Evolutionary conservation across 1,140 invertebrate species (phyloP), one percentile per base, ranked within the genome.

Genomic region (Portunus trituberculatus): DNA sequence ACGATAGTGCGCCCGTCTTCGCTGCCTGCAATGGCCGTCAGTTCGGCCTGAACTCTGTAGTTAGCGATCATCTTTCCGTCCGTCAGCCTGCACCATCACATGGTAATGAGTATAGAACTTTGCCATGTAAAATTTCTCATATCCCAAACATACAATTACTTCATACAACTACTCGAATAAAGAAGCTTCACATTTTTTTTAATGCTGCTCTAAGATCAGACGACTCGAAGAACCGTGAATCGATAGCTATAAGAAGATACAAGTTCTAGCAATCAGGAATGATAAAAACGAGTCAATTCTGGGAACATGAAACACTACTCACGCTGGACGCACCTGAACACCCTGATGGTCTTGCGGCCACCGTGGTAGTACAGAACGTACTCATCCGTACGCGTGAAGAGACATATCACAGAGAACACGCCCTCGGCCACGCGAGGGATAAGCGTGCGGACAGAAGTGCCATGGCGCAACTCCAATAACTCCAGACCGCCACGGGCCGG

Each of bases 301-400:
- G 4, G 6, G 4, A n/a, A 4, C 28, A 88, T 4, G 29, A 25
- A 48, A 88, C 98, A 96, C 46, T 86, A 95, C 3, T 6, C 59
- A 8, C 16, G 59, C 31, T 16, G 48, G 96, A 95, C 32, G 94
- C 90, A 98, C 98, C 98, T 98, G 97, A 99, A 99, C 10, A 99
- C 98, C 94, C 99, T 97, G 87, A 99, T 97, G 12, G 99, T 99
- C 97, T 99, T 99, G 96, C 98, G 98, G 12, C 99, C 99, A 96
- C 98, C 99, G 97, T 99, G 99, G 96, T 99, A 99, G 97, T 99
- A 99, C 4, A 99, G 97, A 7, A 99, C 99, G 96, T 99, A 99
- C 96, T 99, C 98, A 96, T 99, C 99, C 14, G 98, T 99, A 96
- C 98, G 98, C 76, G 99, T 99, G 97, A 99, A 99, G 97, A 98